phyloP scores from a whole-genome alignment of 2,888 invertebrate species.

The Diabrotica balteata region DNA sequence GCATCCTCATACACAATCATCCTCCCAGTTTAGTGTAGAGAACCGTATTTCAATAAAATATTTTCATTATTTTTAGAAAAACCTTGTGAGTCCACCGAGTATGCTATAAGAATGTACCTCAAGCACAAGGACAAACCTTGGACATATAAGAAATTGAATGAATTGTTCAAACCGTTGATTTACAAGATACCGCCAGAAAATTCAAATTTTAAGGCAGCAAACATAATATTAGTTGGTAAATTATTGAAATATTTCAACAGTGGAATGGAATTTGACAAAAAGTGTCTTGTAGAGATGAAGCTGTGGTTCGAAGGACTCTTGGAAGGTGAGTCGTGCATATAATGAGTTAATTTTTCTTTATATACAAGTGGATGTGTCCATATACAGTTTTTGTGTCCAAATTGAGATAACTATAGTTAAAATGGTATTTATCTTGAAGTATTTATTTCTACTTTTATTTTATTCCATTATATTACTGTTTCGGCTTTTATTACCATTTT shows the following conservation, averaged over 20 bases:
- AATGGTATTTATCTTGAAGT: too few relatives aligned
- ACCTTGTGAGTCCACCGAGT: constrained; percentile 44
- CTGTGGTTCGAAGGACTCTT: constrained; percentile 43
- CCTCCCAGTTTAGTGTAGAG: too few relatives aligned
- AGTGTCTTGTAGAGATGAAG: constrained; percentile 36
- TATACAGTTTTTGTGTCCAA: too few relatives aligned
- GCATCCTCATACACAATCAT: neutral
- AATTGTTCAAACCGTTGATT: constrained; percentile 48
- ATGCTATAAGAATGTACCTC: constrained; percentile 55
- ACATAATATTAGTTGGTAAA: constrained; percentile 48
- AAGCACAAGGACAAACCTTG: constrained; percentile 57
- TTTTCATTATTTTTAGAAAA: constrained; percentile 44
- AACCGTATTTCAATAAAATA: neutral
- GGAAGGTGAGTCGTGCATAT: constrained; percentile 40
- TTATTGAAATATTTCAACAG: constrained; percentile 43
- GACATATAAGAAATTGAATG: constrained; percentile 56
- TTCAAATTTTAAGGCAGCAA: constrained; percentile 49
- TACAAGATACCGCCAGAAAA: constrained; percentile 41
- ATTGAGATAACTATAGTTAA: too few relatives aligned
- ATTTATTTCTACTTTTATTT: too few relatives aligned
- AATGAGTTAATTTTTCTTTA: too few relatives aligned
- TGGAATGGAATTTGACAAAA: constrained; percentile 34
- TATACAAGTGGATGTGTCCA: too few relatives aligned
- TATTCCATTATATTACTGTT: too few relatives aligned
- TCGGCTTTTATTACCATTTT: too few relatives aligned